Base-by-base conservation (phyloP, 1,140 invertebrate species). In the Tetraneura akinire region DNA sequence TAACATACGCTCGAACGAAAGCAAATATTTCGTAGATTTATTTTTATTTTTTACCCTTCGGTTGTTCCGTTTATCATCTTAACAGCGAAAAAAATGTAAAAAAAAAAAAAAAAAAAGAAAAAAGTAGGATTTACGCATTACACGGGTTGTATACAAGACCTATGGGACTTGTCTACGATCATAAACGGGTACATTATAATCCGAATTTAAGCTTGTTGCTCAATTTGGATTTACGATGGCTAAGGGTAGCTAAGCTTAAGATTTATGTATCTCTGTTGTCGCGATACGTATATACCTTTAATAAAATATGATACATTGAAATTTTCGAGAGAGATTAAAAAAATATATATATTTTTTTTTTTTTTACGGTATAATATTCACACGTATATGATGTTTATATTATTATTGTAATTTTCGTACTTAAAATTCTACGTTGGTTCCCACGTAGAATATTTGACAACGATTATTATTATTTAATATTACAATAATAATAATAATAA, bases 81-180 rank as follows among this genome's bases (percentile, higher is more conserved):
- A 9, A 51, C 47, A 4, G 32, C 32, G 8, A 51, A n/a, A n/a
- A n/a, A n/a, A n/a, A n/a, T n/a, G n/a, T n/a, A n/a, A n/a, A n/a
- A n/a, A n/a, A n/a, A 51, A 51, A 51, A 62, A 16, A 29, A 45
- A 47, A 23, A 0, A 1, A 71, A 71, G 51, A 71, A 71, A 26
- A 71, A 71, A 11, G 14, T 49, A 51, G 68, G 68, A 71, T 71
- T 71, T 71, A 71, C 68, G 23, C 68, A 29, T 71, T 71, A 71
- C 68, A 71, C 26, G 68, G 45, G 68, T 71, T 51, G 68, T 71
- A 71, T 29, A 71, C 68, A 29, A 71, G 68, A 71, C 68, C 68
- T 71, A 71, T 71, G 68, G 45, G 68, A 71, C 68, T 71, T 71
- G 68, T 71, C 68, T 71, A 71, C 68, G 68, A 71, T 71, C 68